Base-by-base conservation (phyloP, 1,140 invertebrate genomes). In the Leptinotarsa lineolata region DNA sequence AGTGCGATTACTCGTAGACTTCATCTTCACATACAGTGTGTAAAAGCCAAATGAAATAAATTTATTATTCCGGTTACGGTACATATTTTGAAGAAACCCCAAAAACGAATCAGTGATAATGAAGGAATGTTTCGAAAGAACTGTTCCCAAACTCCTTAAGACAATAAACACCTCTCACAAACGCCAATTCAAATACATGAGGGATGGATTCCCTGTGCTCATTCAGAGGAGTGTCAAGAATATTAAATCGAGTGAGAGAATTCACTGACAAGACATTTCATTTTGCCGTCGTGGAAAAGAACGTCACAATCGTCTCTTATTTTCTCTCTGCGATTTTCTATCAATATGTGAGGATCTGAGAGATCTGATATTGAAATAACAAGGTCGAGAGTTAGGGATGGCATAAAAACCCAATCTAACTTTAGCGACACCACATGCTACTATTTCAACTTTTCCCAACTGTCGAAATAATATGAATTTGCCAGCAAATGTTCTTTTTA, bases 381-480 rank as follows among this genome's bases (percentile, higher is more conserved):
- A 75, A 76, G 77, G 73, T 76, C 73, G 74, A 60, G 72, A 75
- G 75, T 74, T 72, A 66, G 77, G 72, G 68, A 30, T 66, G 76
- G 77, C 76, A 77, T 73, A 79, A 79, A 77, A 79, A 79, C 74
- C 73, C 77, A 79, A 79, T 79, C 74, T 79, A 79, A 79, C 72
- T 79, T 79, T 61, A 67, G 73, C 72, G 72, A 60, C 73, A 70
- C 77, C 77, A 79, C 77, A 79, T 79, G 77, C 72, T 76, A 76
- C 77, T 73, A 77, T 79, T 79, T 75, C 77, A 75, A 79, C 72
- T 79, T 79, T 73, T 69, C 67, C 72, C 75, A 72, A 78, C 77
- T 74, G 72, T 74, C 68, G 74, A 22, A 68, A 69, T 74, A 74
- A 78, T 77, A 78, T 78, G 75, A 78, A 76, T 78, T 78, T 75